These are phyloP conservation scores for Ceuthmochares aereus DNA, from an alignment of 2,113 vertebrate genomes.

Conservation along the genomic window DNA sequence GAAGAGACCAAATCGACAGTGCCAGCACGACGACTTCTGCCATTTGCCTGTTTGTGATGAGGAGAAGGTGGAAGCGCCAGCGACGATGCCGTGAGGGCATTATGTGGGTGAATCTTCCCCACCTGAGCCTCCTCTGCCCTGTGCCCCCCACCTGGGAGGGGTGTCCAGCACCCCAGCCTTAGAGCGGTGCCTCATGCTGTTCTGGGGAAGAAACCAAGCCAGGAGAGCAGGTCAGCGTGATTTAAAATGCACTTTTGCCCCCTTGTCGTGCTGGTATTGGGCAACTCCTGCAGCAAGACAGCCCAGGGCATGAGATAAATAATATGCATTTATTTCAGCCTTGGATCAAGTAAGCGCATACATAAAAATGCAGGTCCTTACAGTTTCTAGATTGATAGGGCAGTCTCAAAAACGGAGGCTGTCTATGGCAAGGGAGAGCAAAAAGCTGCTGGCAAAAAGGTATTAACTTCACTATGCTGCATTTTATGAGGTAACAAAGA, in stretches of 20 bases:
- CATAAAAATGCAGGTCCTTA: not conserved
- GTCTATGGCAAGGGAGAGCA: constrained; percentile 31
- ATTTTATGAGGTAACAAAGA: constrained; percentile 71
- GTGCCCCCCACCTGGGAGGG: rapidly evolving
- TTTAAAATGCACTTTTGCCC: not conserved
- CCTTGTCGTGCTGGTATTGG: rapidly evolving
- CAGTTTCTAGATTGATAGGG: not conserved
- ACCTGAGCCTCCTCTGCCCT: not conserved
- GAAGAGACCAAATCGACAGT: not conserved
- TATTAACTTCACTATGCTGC: constrained; percentile 62
- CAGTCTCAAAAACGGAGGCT: not conserved
- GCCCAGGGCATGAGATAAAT: rapidly evolving
- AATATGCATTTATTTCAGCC: not conserved
- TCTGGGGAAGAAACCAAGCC: not conserved
- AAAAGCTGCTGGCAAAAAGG: constrained; percentile 55
- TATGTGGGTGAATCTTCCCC: not conserved
- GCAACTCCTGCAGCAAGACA: not conserved
- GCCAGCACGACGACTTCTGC: not conserved
- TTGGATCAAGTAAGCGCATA: not conserved
- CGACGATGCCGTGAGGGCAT: rapidly evolving
- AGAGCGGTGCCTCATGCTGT: rapidly evolving
- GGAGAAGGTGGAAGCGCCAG: not conserved
- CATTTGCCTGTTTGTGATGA: not conserved
- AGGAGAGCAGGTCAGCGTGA: rapidly evolving
- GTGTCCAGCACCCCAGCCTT: no score